Conservation (phyloP, 2,888 invertebrate genomes). For the Rhingia rostrata region DNA sequence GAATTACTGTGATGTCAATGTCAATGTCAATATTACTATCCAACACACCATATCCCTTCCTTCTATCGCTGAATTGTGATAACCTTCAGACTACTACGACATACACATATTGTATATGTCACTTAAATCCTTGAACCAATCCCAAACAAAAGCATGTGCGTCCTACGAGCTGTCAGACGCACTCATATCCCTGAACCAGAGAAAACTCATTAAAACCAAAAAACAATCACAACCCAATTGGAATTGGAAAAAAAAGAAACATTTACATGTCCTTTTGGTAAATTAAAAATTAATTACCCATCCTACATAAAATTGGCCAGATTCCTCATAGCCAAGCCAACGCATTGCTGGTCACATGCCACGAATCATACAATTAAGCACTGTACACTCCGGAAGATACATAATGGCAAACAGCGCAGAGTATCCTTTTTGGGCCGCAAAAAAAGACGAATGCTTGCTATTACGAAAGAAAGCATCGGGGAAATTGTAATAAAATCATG, state of each 20-base stretch:
- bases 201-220: slow-evolving; percentile 18
- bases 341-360: slow-evolving; percentile 17
- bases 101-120: neutral
- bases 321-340: neutral
- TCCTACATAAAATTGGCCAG: slow-evolving; percentile 32
- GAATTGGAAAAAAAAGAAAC: neutral
- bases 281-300: slow-evolving; percentile 49
- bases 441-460: neutral
- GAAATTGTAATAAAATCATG: slow-evolving; percentile 17
- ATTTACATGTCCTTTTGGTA: slow-evolving; percentile 18
- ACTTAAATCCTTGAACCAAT: slow-evolving; percentile 24
- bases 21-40: too few species aligned
- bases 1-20: too few species aligned
- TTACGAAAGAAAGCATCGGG: neutral
- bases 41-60: too few species aligned
- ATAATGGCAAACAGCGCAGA: neutral
- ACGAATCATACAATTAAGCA: slow-evolving; percentile 46
- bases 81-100: too few species aligned
- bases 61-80: too few species aligned
- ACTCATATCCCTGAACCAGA: neutral
- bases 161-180: neutral
- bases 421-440: neutral
- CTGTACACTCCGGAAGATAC: neutral
- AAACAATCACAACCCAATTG: slow-evolving; percentile 18
- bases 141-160: slow-evolving; percentile 13